Evolutionary conservation across 2,888 invertebrate genomes (phyloP).

Genomic region (Hypomecis punctinalis): DNA sequence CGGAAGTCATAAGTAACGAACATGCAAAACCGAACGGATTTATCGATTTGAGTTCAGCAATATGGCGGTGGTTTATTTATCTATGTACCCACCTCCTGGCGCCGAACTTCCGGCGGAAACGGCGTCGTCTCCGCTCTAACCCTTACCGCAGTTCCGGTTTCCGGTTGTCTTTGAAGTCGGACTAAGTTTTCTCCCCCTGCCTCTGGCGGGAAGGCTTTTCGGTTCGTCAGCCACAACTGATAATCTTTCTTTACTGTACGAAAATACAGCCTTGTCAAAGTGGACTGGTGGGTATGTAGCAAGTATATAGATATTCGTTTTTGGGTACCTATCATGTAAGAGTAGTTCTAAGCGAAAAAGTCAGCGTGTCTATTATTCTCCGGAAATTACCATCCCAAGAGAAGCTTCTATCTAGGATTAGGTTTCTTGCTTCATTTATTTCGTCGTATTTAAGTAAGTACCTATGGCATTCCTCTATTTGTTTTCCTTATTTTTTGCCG

Average conservation of each 20-base stretch:
- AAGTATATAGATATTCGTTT: too few species aligned
- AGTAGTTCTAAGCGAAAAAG: too few species aligned
- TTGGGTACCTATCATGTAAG: too few species aligned
- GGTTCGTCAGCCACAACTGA: slow-evolving; percentile 49
- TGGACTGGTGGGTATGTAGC: too few species aligned
- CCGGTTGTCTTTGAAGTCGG: slow-evolving; percentile 77
- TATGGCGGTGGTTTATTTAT: slow-evolving; percentile 81
- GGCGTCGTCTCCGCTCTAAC: slow-evolving; percentile 82
- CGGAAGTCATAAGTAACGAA: slow-evolving; percentile 76
- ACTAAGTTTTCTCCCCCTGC: slow-evolving; percentile 67
- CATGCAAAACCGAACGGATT: slow-evolving; percentile 81
- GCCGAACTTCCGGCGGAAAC: slow-evolving; percentile 82
- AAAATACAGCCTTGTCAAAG: neutral
- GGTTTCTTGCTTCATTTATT: too few species aligned
- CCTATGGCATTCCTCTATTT: too few species aligned
- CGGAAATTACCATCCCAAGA: too few species aligned
- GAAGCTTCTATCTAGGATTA: too few species aligned
- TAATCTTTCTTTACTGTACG: slow-evolving; percentile 16
- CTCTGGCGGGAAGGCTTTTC: slow-evolving; percentile 59
- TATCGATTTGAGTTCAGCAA: slow-evolving; percentile 80
- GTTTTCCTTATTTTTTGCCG: too few species aligned
- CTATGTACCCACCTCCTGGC: slow-evolving; percentile 79
- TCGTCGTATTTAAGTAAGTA: too few species aligned
- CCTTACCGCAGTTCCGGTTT: slow-evolving; percentile 83
- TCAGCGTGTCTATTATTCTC: too few species aligned